These are phyloP conservation scores for Lepidocolaptes lacrymiger DNA, from an alignment of 2,797 vertebrate genomes.

Conservation along the genomic window DNA sequence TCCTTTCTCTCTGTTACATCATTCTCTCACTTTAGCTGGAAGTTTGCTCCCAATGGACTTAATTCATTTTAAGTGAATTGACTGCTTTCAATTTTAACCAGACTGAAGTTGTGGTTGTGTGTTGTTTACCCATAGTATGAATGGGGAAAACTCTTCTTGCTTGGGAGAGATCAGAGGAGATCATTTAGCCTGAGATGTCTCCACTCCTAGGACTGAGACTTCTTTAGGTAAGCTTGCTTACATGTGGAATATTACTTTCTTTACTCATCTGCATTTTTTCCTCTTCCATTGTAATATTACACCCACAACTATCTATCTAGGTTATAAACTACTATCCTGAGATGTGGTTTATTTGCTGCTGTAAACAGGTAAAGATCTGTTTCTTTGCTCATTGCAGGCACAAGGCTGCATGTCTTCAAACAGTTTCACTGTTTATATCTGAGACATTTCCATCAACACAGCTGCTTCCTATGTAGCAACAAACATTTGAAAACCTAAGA, in stretches of 20 bases:
- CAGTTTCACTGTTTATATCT: background rate
- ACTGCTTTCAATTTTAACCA: constrained; percentile 35
- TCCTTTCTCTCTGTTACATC: constrained; percentile 45
- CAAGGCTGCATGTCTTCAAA: background rate
- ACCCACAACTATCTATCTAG: background rate
- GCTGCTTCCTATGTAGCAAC: background rate
- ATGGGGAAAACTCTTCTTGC: constrained; percentile 8
- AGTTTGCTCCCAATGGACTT: constrained; percentile 32
- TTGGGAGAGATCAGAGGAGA: constrained; percentile 22
- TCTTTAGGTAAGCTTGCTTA: constrained; percentile 9
- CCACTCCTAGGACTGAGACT: background rate
- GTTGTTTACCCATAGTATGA: constrained; percentile 27
- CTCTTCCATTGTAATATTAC: background rate
- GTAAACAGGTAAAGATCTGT: background rate
- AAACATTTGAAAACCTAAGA: background rate
- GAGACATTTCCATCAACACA: background rate
- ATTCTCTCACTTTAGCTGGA: constrained; percentile 2
- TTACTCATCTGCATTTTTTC: background rate
- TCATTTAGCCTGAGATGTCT: background rate
- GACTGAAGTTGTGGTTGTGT: constrained; percentile 34
- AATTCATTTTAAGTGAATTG: constrained; percentile 54
- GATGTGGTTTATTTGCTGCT: background rate
- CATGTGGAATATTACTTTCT: background rate
- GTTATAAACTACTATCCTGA: background rate
- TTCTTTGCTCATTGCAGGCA: background rate